phyloP scores from a whole-genome alignment of 2,888 invertebrate species.

The Atherix ibis region DNA sequence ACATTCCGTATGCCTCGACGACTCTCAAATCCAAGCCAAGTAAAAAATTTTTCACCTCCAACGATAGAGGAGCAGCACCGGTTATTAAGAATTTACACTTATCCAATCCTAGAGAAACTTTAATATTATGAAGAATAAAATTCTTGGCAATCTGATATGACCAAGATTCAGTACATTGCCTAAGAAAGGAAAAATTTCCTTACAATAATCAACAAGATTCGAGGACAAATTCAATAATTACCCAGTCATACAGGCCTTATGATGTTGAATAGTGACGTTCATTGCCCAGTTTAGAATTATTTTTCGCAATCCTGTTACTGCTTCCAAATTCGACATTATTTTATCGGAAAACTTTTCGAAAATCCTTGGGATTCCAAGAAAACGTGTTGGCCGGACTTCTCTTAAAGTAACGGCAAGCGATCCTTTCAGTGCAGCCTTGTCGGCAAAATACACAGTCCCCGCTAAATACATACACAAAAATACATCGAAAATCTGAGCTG shows the following conservation, averaged over 20 bases:
- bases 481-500: constrained; percentile 77
- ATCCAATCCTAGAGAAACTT: constrained; percentile 60
- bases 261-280: constrained; percentile 45
- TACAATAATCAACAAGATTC: too few species aligned
- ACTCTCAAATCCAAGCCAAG: constrained; percentile 71
- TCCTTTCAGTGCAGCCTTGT: constrained; percentile 78
- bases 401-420: constrained; percentile 57
- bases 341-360: constrained; percentile 89
- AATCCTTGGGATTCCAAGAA: constrained; percentile 83
- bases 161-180: constrained; percentile 37
- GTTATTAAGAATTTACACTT: constrained; percentile 51
- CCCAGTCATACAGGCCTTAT: constrained; percentile 45
- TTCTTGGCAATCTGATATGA: constrained; percentile 65
- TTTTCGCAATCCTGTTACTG: constrained; percentile 54
- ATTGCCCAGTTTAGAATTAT: constrained; percentile 61
- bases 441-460: constrained; percentile 71
- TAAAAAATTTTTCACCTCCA: constrained; percentile 76
- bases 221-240: too few species aligned
- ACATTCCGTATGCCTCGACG: constrained; percentile 79
- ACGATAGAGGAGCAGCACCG: constrained; percentile 74
- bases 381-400: constrained; percentile 67
- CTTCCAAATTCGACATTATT: constrained; percentile 56
- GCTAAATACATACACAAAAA: constrained; percentile 48
- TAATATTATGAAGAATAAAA: constrained; percentile 64
- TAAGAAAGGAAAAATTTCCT: constrained; percentile 18